These are phyloP conservation scores for Leptinotarsa rubiginosa DNA, from an alignment of 2,888 invertebrate genomes.

Conservation along the genomic window DNA sequence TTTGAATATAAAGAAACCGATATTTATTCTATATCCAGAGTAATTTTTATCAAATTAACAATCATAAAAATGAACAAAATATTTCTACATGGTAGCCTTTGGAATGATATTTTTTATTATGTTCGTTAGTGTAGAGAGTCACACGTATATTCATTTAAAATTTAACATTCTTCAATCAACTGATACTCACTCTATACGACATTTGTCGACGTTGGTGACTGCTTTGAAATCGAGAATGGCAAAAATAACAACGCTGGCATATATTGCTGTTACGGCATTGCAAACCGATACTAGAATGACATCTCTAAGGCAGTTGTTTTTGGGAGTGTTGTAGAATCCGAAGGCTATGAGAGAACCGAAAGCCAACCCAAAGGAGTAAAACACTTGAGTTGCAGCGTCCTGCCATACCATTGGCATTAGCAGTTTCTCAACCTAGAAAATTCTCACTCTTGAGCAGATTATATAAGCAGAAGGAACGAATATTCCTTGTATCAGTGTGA, in stretches of 20 bases:
- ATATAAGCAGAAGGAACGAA: too few relatives aligned
- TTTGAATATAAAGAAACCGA: neutral
- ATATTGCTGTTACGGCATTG: conserved; percentile 93
- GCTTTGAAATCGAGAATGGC: conserved; percentile 96
- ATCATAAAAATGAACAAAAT: too few relatives aligned
- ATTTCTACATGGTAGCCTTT: too few relatives aligned
- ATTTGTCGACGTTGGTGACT: conserved; percentile 87
- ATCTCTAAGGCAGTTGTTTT: conserved; percentile 94
- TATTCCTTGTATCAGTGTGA: too few relatives aligned
- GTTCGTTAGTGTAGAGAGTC: too few relatives aligned
- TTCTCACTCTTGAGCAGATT: too few relatives aligned
- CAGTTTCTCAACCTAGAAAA: conserved; percentile 81
- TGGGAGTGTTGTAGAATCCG: conserved; percentile 93
- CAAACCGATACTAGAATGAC: conserved; percentile 91
- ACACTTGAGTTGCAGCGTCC: conserved; percentile 96
- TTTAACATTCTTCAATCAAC: neutral
- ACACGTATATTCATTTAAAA: too few relatives aligned
- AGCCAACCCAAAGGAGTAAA: conserved; percentile 94
- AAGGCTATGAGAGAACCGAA: conserved; percentile 96
- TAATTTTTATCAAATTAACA: too few relatives aligned
- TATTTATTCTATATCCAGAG: too few relatives aligned
- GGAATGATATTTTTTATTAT: too few relatives aligned
- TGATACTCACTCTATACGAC: conserved; percentile 76
- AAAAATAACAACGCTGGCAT: conserved; percentile 95
- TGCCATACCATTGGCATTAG: conserved; percentile 92